These are phyloP conservation scores for Acleris literana DNA, from an alignment of 2,888 invertebrate genomes.

Conservation along the genomic window DNA sequence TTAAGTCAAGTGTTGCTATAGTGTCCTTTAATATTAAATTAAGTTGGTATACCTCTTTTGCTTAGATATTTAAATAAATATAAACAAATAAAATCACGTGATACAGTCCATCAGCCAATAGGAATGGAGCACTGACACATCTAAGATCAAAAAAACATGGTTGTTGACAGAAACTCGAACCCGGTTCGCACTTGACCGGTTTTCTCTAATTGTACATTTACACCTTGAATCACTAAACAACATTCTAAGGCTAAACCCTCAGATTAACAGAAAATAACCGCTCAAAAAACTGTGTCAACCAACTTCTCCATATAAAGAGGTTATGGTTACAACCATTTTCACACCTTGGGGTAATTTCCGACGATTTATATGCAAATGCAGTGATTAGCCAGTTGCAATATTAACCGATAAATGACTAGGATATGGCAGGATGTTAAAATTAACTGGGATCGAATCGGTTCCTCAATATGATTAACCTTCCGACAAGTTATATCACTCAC, in stretches of 20 bases:
- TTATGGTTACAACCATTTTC: slow-evolving; percentile 32
- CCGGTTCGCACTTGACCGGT: neutral
- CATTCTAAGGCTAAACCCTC: slow-evolving; percentile 17
- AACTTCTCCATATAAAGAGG: slow-evolving; percentile 29
- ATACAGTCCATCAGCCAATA: no score
- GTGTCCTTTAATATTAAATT: no score
- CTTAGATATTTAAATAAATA: neutral
- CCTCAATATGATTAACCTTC: neutral
- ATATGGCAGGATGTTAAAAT: slow-evolving; percentile 25
- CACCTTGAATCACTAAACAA: slow-evolving; percentile 1
- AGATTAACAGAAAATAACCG: slow-evolving; percentile 6
- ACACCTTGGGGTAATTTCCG: slow-evolving; percentile 34
- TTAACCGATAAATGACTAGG: slow-evolving; percentile 25
- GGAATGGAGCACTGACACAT: no score
- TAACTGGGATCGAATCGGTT: slow-evolving; percentile 9
- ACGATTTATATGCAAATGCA: slow-evolving; percentile 31
- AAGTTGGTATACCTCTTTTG: no score
- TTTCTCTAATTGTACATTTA: neutral
- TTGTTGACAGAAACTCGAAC: neutral
- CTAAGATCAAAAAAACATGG: no score
- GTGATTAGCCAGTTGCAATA: slow-evolving; percentile 21
- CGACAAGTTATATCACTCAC: no score
- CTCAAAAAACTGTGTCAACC: slow-evolving; percentile 29
- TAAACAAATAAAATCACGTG: neutral
- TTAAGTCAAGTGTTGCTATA: no score